Base-by-base conservation (phyloP, 2,888 invertebrate species). In the Synergus japonicus region DNA sequence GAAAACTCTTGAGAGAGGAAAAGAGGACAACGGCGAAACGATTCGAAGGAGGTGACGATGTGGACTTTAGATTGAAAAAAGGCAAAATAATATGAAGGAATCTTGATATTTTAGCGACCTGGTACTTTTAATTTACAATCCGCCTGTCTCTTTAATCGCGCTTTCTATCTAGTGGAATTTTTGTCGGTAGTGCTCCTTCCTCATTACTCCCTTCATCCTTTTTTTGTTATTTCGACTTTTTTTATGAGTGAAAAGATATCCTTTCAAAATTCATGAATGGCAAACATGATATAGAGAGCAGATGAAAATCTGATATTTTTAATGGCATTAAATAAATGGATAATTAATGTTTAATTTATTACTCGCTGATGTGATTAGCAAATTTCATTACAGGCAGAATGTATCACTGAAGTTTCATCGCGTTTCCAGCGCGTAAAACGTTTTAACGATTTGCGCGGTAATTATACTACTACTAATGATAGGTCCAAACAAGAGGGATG, bases 41-140 rank as follows among this genome's bases (percentile, higher is more conserved):
- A 76, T 66, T 54, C 37, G 44, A 82, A 76, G 60, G 63, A 76
- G 49, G 79, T 80, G 79, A 41, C 81, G 82, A 81, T 66, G 83
- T 82, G 79, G 77, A 80, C 79, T 78, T 83, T 81, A 83, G 81
- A 82, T 82, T 85, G 85, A 83, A 84, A 86, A 81, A 82, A 69
- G 78, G 78, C 78, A 81, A 82, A 82, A 84, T 86, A 88, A 87
- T 84, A 78, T 84, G 82, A 84, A 83, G 81, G 86, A 85, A 86
- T 88, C 85, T 87, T 90, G 87, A 89, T 89, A 87, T 89, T 86
- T 88, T 87, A 87, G 88, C 86, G 84, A 84, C 85, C 85, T 84
- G 87, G 86, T 86, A 87, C 84, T 88, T 90, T 87, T 87, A 88
- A 89, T 90, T 88, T 86, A 79, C 85, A 82, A 85, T 85, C 83